Conservation (phyloP, 2,113 vertebrate species). For the Psilopsiagon aurifrons region DNA sequence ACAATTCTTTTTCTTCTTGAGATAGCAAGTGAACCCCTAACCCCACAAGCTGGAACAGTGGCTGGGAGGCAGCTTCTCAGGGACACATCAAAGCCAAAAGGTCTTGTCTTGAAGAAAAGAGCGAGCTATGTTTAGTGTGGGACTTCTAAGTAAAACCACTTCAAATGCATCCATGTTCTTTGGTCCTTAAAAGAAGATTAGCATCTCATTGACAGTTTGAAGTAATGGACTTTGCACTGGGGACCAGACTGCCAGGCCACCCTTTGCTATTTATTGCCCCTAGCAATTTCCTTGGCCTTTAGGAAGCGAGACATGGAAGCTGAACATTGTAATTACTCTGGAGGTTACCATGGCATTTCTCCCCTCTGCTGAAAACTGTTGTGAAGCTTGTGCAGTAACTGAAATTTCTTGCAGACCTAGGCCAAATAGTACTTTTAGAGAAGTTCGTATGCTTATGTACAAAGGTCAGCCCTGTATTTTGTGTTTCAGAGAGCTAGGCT, state of each 20-base stretch:
- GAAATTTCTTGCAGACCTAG: not conserved
- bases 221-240: not conserved
- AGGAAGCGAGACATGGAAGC: not conserved
- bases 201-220: not conserved
- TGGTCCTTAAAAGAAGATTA: not conserved
- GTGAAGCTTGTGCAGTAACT: not conserved
- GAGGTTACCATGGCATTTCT: not conserved
- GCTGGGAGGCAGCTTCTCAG: not conserved
- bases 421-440: not conserved
- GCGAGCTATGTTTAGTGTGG: not conserved
- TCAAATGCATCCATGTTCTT: not conserved
- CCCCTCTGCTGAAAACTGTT: not conserved
- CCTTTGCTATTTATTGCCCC: conserved; percentile 20
- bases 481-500: not conserved
- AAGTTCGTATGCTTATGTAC: rapidly evolving
- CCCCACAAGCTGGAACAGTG: not conserved
- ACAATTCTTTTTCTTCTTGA: not conserved
- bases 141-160: not conserved
- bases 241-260: not conserved
- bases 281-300: conserved; percentile 15
- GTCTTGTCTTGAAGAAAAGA: not conserved
- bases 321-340: conserved; percentile 7
- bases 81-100: not conserved
- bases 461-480: not conserved
- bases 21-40: not conserved